These are phyloP conservation scores for Diplogasteroides magnus DNA, from an alignment of 1,140 invertebrate species.

Conservation along the genomic window DNA sequence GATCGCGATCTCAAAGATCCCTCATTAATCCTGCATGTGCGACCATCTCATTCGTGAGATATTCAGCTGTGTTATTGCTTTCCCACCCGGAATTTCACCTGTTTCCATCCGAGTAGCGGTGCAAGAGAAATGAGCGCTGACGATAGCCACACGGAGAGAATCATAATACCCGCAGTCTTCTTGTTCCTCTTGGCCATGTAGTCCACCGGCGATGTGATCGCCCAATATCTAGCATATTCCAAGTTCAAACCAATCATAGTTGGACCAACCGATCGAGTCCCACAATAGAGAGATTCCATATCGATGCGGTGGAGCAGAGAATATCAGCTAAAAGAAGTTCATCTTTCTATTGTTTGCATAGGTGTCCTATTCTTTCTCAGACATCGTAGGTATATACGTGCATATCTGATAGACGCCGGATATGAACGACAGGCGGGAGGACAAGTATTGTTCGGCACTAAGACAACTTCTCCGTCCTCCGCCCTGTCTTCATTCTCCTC, in stretches of 20 bases:
- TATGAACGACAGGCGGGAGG: too few species aligned
- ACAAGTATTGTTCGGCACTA: too few species aligned
- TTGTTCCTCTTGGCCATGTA: constrained; percentile 48
- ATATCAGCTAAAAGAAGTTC: constrained; percentile 46
- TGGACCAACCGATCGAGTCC: constrained; percentile 38
- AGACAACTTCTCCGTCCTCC: too few species aligned
- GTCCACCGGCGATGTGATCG: constrained; percentile 51
- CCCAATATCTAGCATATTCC: constrained; percentile 41
- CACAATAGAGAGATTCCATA: constrained; percentile 53
- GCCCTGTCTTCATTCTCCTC: too few species aligned
- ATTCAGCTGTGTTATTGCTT: too few species aligned
- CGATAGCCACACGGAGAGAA: constrained; percentile 49
- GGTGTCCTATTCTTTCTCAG: too few species aligned
- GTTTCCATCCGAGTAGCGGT: constrained; percentile 54
- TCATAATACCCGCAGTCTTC: constrained; percentile 49
- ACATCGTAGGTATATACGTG: too few species aligned
- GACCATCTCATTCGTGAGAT: too few species aligned
- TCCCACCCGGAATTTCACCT: constrained; percentile 42
- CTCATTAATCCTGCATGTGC: too few species aligned
- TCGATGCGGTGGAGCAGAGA: constrained; percentile 53
- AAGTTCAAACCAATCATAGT: neutral
- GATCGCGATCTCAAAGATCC: constrained; percentile 38
- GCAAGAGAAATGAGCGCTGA: constrained; percentile 51
- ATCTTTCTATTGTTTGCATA: neutral
- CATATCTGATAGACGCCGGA: too few species aligned